These are phyloP conservation scores for Coreius guichenoti DNA, from an alignment of 2,797 vertebrate genomes.

Conservation along the genomic window DNA sequence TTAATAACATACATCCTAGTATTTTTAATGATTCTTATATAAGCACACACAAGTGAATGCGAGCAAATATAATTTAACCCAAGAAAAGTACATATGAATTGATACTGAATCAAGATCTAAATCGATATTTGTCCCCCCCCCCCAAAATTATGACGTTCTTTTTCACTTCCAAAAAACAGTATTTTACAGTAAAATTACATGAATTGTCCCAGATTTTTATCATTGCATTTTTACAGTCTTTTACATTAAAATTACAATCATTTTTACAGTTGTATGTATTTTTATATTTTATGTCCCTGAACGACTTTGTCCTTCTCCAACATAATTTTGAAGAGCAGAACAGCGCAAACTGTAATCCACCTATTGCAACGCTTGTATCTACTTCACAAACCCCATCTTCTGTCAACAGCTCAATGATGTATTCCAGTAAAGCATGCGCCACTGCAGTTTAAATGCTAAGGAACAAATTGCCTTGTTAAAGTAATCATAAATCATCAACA, in stretches of 20 bases:
- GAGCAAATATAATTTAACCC: too few relatives aligned
- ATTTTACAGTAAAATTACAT: neutral
- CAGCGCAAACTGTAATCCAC: neutral
- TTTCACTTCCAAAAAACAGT: too few relatives aligned
- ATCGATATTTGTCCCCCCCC: too few relatives aligned
- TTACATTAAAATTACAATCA: neutral
- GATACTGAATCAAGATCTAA: too few relatives aligned
- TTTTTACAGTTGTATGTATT: neutral
- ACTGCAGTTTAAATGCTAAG: conserved; percentile 9
- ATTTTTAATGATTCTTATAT: too few relatives aligned
- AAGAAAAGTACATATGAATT: too few relatives aligned
- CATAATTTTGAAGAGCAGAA: neutral
- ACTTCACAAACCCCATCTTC: neutral
- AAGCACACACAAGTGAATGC: too few relatives aligned
- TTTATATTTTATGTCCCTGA: neutral
- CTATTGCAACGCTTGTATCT: neutral
- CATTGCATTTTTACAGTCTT: neutral
- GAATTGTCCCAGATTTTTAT: neutral
- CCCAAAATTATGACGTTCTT: too few relatives aligned
- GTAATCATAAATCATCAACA: conserved; percentile 47
- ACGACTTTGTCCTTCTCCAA: neutral
- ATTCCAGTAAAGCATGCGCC: neutral
- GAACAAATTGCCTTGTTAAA: conserved; percentile 44
- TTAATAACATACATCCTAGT: too few relatives aligned
- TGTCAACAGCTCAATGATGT: conserved; percentile 14